Percentiles rank a stretch among this genome's conserved stretches.
These are phyloP conservation scores for Parambassis ranga DNA, from an alignment of 2,797 vertebrate species.

Conservation along the genomic window DNA sequence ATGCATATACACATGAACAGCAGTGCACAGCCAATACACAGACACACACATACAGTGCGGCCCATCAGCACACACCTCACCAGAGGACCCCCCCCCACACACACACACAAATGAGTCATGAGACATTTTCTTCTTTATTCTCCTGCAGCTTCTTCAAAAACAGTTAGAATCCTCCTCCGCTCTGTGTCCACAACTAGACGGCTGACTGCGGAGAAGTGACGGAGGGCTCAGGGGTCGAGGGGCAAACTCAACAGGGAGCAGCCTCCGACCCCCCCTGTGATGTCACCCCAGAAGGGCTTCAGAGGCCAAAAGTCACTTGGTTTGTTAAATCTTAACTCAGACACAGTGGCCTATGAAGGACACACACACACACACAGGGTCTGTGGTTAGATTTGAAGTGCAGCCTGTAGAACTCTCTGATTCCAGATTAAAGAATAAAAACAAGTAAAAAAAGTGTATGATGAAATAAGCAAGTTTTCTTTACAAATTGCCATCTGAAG, in stretches of 20 bases:
- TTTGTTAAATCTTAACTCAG: conserved; percentile 66
- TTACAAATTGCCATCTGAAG: too few relatives aligned
- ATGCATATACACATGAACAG: conserved; percentile 48
- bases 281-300: conserved; percentile 39
- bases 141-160: background rate
- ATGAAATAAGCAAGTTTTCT: too few relatives aligned
- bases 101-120: conserved; percentile 4
- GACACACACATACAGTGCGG: background rate
- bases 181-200: conserved; percentile 42
- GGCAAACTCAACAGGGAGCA: conserved; percentile 70
- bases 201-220: conserved; percentile 60
- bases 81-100: too few relatives aligned
- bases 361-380: background rate
- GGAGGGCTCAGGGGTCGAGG: conserved; percentile 68
- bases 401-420: background rate
- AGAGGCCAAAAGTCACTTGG: conserved; percentile 67
- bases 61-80: conserved; percentile 24
- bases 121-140: background rate
- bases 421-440: too few relatives aligned
- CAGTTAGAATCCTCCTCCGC: conserved; percentile 29
- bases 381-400: background rate
- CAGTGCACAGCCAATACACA: conserved; percentile 53
- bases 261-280: conserved; percentile 45
- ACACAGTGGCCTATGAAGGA: conserved; percentile 44
- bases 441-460: too few relatives aligned